A percentile compares a stretch with the other conserved stretches of the same genome.
phyloP scores from a whole-genome alignment of 1,140 invertebrate species.

The Pachypsylla venusta region DNA sequence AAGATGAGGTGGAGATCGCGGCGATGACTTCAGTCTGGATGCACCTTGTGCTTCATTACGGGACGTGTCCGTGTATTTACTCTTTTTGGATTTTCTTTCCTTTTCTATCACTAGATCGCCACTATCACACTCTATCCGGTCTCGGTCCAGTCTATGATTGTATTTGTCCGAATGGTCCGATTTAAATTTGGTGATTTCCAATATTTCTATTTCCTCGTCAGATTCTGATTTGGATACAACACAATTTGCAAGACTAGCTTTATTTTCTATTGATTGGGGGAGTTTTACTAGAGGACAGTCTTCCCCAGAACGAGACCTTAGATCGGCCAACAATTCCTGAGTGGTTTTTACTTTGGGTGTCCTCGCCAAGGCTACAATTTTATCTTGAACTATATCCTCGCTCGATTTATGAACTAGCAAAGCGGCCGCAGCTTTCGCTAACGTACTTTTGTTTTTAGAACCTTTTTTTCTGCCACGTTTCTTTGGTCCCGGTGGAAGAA shows the following conservation, averaged over 20 bases:
- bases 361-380: slow-evolving; percentile 43
- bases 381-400: slow-evolving; percentile 44
- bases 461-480: slow-evolving; percentile 54
- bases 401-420: slow-evolving; percentile 21
- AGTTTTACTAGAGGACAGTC: slow-evolving; percentile 7
- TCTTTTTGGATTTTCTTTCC: slow-evolving; percentile 9
- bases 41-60: background rate
- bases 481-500: slow-evolving; percentile 31
- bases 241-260: slow-evolving; percentile 24
- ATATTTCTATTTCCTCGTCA: slow-evolving; percentile 31
- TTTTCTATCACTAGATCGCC: slow-evolving; percentile 2
- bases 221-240: slow-evolving; percentile 26
- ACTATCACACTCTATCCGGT: background rate
- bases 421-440: slow-evolving; percentile 18
- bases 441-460: slow-evolving; percentile 36
- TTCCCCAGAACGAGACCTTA: slow-evolving; percentile 42
- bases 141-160: no score
- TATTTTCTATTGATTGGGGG: slow-evolving; percentile 18
- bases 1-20: slow-evolving; percentile 10
- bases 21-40: background rate
- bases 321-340: slow-evolving; percentile 59
- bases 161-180: slow-evolving; percentile 37
- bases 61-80: background rate
- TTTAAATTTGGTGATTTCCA: slow-evolving; percentile 41
- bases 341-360: slow-evolving; percentile 69